Percentiles rank a stretch among this genome's conserved stretches.
phyloP scores from a whole-genome alignment of 2,113 vertebrate genomes.

The Cyprinus carpio region DNA sequence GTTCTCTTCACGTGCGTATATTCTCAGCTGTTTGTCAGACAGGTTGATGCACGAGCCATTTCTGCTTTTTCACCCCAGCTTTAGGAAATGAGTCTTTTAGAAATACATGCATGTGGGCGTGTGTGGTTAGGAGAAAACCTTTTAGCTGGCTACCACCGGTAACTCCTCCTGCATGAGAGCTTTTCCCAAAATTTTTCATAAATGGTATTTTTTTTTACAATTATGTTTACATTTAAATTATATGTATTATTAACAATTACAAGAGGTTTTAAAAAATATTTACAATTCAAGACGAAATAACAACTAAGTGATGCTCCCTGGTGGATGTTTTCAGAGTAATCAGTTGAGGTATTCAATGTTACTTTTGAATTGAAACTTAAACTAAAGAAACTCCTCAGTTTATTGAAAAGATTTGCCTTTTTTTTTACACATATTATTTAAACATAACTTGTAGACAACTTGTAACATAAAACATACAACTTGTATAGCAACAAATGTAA shows the following conservation, averaged over 20 bases:
- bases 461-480: background rate
- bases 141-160: background rate
- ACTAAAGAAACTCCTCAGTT: slow-evolving; percentile 22
- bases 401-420: slow-evolving; percentile 47
- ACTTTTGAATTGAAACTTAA: background rate
- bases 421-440: slow-evolving; percentile 11
- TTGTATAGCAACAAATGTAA: background rate
- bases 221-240: background rate
- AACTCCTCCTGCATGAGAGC: background rate
- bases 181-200: background rate
- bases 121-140: background rate
- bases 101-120: slow-evolving; percentile 30
- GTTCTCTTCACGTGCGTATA: background rate
- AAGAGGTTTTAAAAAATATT: background rate
- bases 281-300: background rate
- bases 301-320: background rate
- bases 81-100: slow-evolving; percentile 53
- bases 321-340: background rate
- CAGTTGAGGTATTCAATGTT: background rate
- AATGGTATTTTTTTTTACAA: background rate
- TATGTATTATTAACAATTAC: background rate
- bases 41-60: slow-evolving; percentile 16
- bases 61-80: slow-evolving; percentile 34
- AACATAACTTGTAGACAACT: no score
- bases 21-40: slow-evolving; percentile 3